A percentile compares a stretch with the other conserved stretches of the same genome.
Conservation (phyloP, 2,797 vertebrate genomes). For the Podargus strigoides region DNA sequence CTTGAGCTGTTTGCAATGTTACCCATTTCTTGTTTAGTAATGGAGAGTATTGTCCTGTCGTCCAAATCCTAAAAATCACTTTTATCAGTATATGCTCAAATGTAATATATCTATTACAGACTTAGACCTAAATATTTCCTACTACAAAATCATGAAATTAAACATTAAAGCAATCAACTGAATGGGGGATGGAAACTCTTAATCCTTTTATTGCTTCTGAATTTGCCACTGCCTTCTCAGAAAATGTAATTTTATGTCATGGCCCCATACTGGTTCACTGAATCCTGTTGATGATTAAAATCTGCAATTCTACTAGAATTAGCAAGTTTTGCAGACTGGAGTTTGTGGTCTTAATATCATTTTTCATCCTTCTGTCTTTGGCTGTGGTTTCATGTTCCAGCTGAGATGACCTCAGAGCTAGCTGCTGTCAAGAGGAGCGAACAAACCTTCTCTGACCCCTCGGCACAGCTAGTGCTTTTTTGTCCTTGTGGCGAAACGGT, state of each 20-base stretch:
- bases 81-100: background rate
- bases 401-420: background rate
- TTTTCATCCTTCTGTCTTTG: background rate
- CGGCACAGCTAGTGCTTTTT: background rate
- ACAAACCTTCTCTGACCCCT: background rate
- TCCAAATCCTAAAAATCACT: background rate
- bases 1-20: background rate
- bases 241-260: background rate
- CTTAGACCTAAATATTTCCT: background rate
- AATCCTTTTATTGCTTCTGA: background rate
- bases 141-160: background rate
- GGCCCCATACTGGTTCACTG: background rate
- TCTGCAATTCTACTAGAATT: background rate
- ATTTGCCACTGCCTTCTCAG: background rate
- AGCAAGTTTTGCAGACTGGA: background rate
- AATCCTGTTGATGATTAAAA: background rate
- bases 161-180: background rate
- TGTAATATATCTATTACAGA: background rate
- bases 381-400: background rate
- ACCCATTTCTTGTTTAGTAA: background rate
- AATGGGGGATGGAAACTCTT: background rate
- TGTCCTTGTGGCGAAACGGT: background rate
- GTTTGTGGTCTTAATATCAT: background rate
- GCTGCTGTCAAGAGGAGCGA: background rate
- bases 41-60: background rate